Evolutionary conservation across 2,888 invertebrate species (phyloP), one percentile per base, ranked within the genome.

Genomic region (Eudemis profundana): DNA sequence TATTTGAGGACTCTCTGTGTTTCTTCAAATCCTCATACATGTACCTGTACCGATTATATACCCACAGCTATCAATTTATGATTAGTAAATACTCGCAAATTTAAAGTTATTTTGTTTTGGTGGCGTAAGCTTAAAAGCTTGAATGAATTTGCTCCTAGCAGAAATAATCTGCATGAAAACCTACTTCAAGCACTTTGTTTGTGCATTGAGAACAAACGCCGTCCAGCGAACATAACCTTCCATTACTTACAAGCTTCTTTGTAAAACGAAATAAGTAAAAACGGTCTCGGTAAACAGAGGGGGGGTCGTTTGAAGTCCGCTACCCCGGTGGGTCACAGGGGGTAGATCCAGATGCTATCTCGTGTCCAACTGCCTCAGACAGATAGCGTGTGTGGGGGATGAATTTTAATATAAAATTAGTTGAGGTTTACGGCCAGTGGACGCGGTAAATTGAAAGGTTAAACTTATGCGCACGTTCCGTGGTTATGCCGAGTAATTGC

Each of bases 281-380:
- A 69, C 68, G 49, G 49, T 62, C 46, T 59, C 50, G 40, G 67
- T 65, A 47, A 65, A 65, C 77, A 81, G 56, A 42, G 81, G 83
- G 78, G 79, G 78, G 75, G 72, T 68, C 84, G 84, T 89, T 87
- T 87, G 87, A 87, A 81, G 84, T 86, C 74, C 70, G 83, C 81
- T 75, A 74, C 74, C 73, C 74, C 69, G 62, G 72, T 71, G 75
- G 74, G 75, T 70, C 68, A 73, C 70, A 68, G 73, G 78, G 78
- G 75, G 81, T 77, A 70, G 71, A 74, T 76, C 72, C 77, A 79
- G 90, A 89, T 90, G 73, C 71, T 87, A 89, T 90, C 90, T 77
- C 78, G 77, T 82, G 83, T 83, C 87, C 83, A 84, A 87, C 87
- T 86, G 87, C 87, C 87, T 83, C 83, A 84, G 82, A 83, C 87